These are phyloP conservation scores for Acanthosepion esculentum DNA, from an alignment of 2,888 invertebrate genomes.

Conservation along the genomic window DNA sequence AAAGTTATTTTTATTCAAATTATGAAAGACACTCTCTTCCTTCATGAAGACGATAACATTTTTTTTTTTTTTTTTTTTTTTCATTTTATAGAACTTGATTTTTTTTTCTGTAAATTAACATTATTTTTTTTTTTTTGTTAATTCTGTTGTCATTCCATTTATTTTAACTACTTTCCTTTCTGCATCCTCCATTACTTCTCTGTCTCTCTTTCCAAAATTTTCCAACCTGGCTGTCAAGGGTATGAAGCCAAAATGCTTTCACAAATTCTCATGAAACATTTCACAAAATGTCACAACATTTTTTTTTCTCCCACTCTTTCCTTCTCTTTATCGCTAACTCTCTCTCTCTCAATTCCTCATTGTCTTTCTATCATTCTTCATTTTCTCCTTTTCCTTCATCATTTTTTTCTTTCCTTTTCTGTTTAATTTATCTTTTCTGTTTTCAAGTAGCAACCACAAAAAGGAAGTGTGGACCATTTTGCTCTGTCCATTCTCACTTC, in stretches of 20 bases:
- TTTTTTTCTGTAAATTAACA: background rate
- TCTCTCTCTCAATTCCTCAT: background rate
- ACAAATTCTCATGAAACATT: background rate
- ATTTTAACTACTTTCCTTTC: background rate
- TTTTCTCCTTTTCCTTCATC: background rate
- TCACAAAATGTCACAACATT: constrained; percentile 3
- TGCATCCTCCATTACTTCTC: background rate
- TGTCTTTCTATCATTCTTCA: background rate
- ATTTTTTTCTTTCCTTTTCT: no score
- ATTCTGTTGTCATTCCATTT: constrained; percentile 33
- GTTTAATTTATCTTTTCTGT: background rate
- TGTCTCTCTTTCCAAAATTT: background rate
- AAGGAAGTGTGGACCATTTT: constrained; percentile 11
- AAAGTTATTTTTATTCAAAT: background rate
- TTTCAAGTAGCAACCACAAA: constrained; percentile 6
- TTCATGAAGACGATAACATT: constrained; percentile 25
- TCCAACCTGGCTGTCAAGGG: constrained; percentile 33
- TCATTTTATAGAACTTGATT: background rate
- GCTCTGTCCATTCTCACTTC: constrained; percentile 16
- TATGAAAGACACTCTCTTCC: background rate
- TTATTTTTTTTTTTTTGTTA: background rate
- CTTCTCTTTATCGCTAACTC: background rate
- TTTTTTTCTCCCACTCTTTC: background rate
- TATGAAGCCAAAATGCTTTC: constrained; percentile 33
- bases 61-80: background rate